Evolutionary conservation across 2,888 invertebrate species (phyloP).

Genomic region (Temnothorax unifasciatus): DNA sequence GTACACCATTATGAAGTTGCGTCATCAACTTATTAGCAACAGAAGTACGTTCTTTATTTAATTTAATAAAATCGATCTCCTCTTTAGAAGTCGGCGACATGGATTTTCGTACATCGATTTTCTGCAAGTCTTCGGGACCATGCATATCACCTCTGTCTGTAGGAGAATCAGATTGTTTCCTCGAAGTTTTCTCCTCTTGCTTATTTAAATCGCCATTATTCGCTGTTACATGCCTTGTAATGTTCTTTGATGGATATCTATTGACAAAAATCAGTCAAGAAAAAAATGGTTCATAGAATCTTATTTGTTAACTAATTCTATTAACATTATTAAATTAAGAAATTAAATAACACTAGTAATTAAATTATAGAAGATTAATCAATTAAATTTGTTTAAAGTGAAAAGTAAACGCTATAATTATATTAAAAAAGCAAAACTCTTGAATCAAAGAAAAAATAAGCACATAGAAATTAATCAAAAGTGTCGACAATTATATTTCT

Average conservation of each 20-base stretch:
- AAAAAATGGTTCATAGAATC: neutral
- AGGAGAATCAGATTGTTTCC: slow-evolving; percentile 58
- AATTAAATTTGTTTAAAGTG: neutral
- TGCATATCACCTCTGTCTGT: slow-evolving; percentile 72
- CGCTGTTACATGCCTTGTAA: slow-evolving; percentile 58
- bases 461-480: neutral
- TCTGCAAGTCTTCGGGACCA: slow-evolving; percentile 50
- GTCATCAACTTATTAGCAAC: slow-evolving; percentile 75
- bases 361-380: neutral
- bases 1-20: slow-evolving; percentile 73
- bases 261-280: slow-evolving; percentile 38
- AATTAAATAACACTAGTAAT: neutral
- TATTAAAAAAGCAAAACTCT: neutral
- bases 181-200: slow-evolving; percentile 49
- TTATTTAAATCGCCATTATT: slow-evolving; percentile 57
- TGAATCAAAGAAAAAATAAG: neutral
- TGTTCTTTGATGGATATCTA: slow-evolving; percentile 81
- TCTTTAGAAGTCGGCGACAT: slow-evolving; percentile 59
- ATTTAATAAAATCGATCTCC: slow-evolving; percentile 74
- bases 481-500: neutral
- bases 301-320: neutral
- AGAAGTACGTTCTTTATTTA: slow-evolving; percentile 77
- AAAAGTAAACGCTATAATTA: neutral
- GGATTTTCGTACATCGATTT: slow-evolving; percentile 49
- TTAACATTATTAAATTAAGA: neutral